phyloP scores from a whole-genome alignment of 2,888 invertebrate genomes.

The Pecten maximus region DNA sequence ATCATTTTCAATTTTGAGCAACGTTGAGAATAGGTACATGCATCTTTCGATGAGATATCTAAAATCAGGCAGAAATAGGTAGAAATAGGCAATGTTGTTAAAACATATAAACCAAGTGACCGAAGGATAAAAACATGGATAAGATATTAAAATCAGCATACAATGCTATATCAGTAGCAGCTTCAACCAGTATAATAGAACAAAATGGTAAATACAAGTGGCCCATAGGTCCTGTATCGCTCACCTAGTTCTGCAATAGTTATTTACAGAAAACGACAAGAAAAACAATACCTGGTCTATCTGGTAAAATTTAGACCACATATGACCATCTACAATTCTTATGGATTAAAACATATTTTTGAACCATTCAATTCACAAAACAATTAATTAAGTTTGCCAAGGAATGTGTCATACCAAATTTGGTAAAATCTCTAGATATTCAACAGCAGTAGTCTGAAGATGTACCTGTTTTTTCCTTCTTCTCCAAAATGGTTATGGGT shows the following conservation, averaged over 20 bases:
- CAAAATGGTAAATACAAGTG: neutral
- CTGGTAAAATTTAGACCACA: too few relatives aligned
- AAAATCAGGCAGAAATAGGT: neutral
- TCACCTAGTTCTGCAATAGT: neutral
- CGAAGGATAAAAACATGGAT: neutral
- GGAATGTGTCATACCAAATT: too few relatives aligned
- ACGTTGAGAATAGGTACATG: neutral
- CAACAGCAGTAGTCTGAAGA: too few relatives aligned
- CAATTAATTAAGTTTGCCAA: too few relatives aligned
- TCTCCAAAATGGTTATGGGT: too few relatives aligned
- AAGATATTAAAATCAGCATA: constrained; percentile 17
- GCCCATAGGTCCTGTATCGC: neutral
- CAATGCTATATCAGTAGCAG: neutral
- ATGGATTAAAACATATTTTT: too few relatives aligned
- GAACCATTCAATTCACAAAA: too few relatives aligned
- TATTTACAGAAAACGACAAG: too few relatives aligned
- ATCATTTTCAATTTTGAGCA: neutral
- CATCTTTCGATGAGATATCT: neutral
- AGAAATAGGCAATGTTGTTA: neutral
- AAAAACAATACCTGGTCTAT: too few relatives aligned
- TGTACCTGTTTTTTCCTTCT: too few relatives aligned
- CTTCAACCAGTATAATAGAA: neutral
- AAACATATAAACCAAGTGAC: neutral
- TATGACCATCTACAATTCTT: too few relatives aligned
- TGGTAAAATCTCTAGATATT: too few relatives aligned